Conservation (phyloP, 2,797 vertebrate species). For the Lycodopsis pacificus region DNA sequence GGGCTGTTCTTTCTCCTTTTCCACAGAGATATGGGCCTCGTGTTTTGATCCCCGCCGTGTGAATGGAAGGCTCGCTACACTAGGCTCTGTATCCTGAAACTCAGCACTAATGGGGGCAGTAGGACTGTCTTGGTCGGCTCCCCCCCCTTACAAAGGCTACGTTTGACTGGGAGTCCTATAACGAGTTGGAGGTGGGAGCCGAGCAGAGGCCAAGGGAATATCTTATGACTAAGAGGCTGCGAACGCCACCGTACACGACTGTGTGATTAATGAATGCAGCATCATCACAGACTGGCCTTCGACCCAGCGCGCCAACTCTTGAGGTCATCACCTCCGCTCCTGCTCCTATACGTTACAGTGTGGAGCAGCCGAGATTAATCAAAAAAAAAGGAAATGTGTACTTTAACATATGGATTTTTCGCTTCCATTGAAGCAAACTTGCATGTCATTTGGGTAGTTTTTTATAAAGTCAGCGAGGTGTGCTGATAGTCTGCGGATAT, state of each 20-base stretch:
- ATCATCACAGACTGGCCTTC: slow-evolving; percentile 72
- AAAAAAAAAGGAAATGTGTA: slow-evolving; percentile 33
- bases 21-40: slow-evolving; percentile 65
- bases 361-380: slow-evolving; percentile 33
- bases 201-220: slow-evolving; percentile 72
- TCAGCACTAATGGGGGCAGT: slow-evolving; percentile 56
- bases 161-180: slow-evolving; percentile 74
- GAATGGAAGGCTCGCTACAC: slow-evolving; percentile 64
- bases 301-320: slow-evolving; percentile 37
- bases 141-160: slow-evolving; percentile 73
- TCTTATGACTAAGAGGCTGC: slow-evolving; percentile 82
- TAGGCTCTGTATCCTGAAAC: slow-evolving; percentile 70
- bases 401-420: slow-evolving; percentile 28
- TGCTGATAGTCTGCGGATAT: slow-evolving; percentile 64
- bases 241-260: slow-evolving; percentile 69
- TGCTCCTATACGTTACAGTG: slow-evolving; percentile 20
- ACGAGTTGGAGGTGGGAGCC: slow-evolving; percentile 60
- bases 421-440: slow-evolving; percentile 34
- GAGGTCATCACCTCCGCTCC: slow-evolving; percentile 57
- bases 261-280: slow-evolving; percentile 80
- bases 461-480: slow-evolving; percentile 53
- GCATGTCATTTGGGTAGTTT: slow-evolving; percentile 41
- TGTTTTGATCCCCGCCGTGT: slow-evolving; percentile 64
- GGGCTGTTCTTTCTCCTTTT: slow-evolving; percentile 55
- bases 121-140: slow-evolving; percentile 57